Conservation (phyloP, 2,888 invertebrate species). For the Octodonta nipae region DNA sequence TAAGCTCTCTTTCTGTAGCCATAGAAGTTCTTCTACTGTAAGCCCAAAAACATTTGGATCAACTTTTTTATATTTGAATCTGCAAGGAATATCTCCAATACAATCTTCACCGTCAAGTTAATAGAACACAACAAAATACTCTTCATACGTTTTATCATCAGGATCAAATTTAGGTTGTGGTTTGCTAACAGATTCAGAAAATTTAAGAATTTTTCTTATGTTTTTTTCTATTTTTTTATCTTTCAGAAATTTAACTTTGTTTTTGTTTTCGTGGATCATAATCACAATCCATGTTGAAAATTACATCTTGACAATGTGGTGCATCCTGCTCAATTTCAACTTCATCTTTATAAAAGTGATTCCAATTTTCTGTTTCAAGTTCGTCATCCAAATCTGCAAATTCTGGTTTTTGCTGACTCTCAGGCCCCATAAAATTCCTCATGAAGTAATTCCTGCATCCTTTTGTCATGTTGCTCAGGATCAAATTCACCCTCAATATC, state of each 20-base stretch:
- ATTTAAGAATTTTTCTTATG: slow-evolving; percentile 55
- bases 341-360: slow-evolving; percentile 38
- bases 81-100: slow-evolving; percentile 77
- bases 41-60: slow-evolving; percentile 85
- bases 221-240: slow-evolving; percentile 42
- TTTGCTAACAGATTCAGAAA: slow-evolving; percentile 55
- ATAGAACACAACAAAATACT: slow-evolving; percentile 91
- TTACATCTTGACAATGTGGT: slow-evolving; percentile 63
- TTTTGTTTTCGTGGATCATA: slow-evolving; percentile 50
- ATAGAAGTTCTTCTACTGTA: slow-evolving; percentile 82
- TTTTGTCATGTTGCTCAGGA: slow-evolving; percentile 71
- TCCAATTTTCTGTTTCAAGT: slow-evolving; percentile 56
- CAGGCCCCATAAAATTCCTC: slow-evolving; percentile 71
- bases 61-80: slow-evolving; percentile 85
- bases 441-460: slow-evolving; percentile 77
- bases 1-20: slow-evolving; percentile 86
- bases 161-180: slow-evolving; percentile 81
- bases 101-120: slow-evolving; percentile 90
- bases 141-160: slow-evolving; percentile 58
- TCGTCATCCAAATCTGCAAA: slow-evolving; percentile 72
- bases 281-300: slow-evolving; percentile 86
- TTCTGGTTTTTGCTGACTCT: slow-evolving; percentile 63
- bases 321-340: slow-evolving; percentile 23
- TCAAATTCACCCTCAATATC: slow-evolving; percentile 87
- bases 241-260: slow-evolving; percentile 45